Evolutionary conservation across 2,113 vertebrate species (phyloP), one percentile per base, ranked within the genome.

Genomic region (Cavia porcellus): DNA sequence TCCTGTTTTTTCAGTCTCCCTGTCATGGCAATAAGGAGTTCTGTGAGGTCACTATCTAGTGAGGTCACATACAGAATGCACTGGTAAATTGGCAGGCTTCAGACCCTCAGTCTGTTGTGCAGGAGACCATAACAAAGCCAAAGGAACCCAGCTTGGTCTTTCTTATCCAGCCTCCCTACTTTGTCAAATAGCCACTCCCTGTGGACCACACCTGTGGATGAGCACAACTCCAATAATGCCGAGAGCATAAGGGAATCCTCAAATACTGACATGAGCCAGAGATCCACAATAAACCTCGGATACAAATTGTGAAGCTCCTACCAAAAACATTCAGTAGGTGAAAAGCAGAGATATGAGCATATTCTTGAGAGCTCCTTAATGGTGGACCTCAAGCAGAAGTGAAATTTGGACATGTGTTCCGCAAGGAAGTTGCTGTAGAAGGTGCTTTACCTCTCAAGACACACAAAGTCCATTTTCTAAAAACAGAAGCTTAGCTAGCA

Each of bases 31-130:
- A 94, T 72, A 32, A 68, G 66, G 38, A 79, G 59, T 24, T 14
- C 38, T 95, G 72, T 97, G 96, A 96, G 32, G 89, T 95, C 82
- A 91, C 64, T 66, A 77, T 30, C 32, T 38, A 47, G 38, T 94
- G 89, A 91, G 57, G 79, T 97, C 95, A 97, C 38, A 47, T 42
- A 82, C 61, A 38, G 72, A 95, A 68, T 7, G 50, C 82, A 13
- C 81, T 50, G n/a, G 66, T 57, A 24, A 59, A 82, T 59, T 77
- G 74, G 50, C 38, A 59, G 84, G 59, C n/a, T 38, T 75, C 35
- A 77, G 61, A 64, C 14, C 86, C 52, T 80, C 2, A 0, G 30
- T 47, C 59, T 87, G 95, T 92, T 89, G 6, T 84, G 88, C 57
- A 90, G 55, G 25, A 77, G n/a, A 91, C 52, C 47, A 91, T 35